phyloP scores from a whole-genome alignment of 1,140 invertebrate genomes.

The Telenomus remus region DNA sequence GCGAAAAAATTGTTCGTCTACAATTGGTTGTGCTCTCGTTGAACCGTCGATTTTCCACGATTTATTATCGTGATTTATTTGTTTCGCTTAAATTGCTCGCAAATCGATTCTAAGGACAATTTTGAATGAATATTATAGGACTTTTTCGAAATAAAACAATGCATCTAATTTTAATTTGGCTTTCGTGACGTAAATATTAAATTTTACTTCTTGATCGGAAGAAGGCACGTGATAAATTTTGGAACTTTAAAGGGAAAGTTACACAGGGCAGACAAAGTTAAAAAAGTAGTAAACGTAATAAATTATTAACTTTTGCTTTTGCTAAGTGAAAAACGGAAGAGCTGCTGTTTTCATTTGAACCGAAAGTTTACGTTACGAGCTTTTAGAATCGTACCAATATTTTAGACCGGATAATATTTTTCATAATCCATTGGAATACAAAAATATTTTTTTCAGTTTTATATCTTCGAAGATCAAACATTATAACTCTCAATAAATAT shows the following conservation, averaged over 20 bases:
- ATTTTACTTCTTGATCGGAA: background rate
- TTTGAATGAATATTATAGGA: too few species aligned
- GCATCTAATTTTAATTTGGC: too few species aligned
- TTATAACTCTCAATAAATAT: too few species aligned
- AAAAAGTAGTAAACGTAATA: conserved; percentile 18
- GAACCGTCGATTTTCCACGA: background rate
- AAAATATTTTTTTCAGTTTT: conserved; percentile 9
- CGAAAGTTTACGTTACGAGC: conserved; percentile 42
- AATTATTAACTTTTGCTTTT: conserved; percentile 46
- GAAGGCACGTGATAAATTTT: conserved; percentile 15
- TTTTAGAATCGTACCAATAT: conserved; percentile 45
- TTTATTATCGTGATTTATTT: background rate
- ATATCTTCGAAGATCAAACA: too few species aligned
- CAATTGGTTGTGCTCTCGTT: background rate
- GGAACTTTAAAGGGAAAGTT: background rate
- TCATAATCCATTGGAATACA: conserved; percentile 29
- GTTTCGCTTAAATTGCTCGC: background rate
- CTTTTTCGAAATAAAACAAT: too few species aligned
- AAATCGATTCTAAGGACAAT: too few species aligned
- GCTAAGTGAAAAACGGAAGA: conserved; percentile 21
- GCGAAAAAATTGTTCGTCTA: background rate
- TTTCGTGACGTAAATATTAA: background rate
- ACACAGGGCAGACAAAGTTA: conserved; percentile 4
- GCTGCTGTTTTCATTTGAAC: conserved; percentile 33
- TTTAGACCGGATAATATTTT: conserved; percentile 49